A percentile compares a stretch with the other conserved stretches of the same genome.
phyloP scores from a whole-genome alignment of 1,140 invertebrate genomes.

The Drosophila santomea region DNA sequence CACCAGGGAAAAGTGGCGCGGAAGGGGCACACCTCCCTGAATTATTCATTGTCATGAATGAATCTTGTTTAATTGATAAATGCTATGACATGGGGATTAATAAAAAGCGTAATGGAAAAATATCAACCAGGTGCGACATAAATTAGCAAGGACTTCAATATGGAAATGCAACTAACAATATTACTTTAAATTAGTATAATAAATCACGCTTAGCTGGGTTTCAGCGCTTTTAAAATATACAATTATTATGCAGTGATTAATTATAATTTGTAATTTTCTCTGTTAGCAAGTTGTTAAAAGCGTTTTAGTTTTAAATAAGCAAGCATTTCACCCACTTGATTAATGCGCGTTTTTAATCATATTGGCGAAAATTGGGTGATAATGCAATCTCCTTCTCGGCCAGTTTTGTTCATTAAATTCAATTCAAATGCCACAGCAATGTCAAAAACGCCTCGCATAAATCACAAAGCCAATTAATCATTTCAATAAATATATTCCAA shows the following conservation, averaged over 20 bases:
- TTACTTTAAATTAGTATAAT: neutral
- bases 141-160: slow-evolving; percentile 12
- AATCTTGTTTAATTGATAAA: slow-evolving; percentile 38
- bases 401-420: neutral
- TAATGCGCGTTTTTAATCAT: neutral
- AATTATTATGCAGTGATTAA: neutral
- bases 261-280: neutral
- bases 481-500: slow-evolving; percentile 20
- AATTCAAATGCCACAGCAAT: neutral
- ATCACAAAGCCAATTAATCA: slow-evolving; percentile 10
- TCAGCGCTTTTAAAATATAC: no score
- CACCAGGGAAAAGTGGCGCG: neutral
- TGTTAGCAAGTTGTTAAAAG: no score
- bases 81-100: slow-evolving; percentile 23
- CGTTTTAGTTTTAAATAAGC: no score
- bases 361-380: no score
- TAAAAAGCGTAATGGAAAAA: slow-evolving; percentile 18
- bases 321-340: neutral
- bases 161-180: neutral
- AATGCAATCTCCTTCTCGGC: neutral
- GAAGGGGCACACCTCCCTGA: slow-evolving; percentile 2
- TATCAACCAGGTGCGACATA: slow-evolving; percentile 12
- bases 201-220: neutral
- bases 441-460: neutral
- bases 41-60: slow-evolving; percentile 32